Evolutionary conservation across 2,797 vertebrate species (phyloP), one percentile per base, ranked within the genome.

Genomic region (Tenualosa ilisha): DNA sequence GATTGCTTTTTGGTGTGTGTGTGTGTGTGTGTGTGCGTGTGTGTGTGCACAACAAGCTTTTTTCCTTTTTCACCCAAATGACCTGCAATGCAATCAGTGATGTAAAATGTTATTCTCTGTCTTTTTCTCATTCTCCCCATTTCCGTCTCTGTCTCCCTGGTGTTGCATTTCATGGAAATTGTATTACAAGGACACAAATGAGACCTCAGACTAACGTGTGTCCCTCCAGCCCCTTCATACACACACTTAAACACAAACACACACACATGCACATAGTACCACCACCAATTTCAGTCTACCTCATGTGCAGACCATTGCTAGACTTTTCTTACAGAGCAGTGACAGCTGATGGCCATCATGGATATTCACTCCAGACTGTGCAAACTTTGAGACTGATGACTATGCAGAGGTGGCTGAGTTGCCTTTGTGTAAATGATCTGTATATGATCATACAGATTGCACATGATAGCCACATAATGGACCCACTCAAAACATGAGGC

Each of bases 381-480:
- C 22, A 1, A 53, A 15, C 54, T 46, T n/a, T n/a, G 31, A 31
- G 31, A 31, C 31, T 31, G 31, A 31, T 31, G 31, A 1, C 31
- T 31, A 54, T 54, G 51, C 51, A 54, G 20, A 79, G 11, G n/a
- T 88, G 87, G 82, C 20, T 86, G 84, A 89, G 88, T 82, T 68
- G 0, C 12, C 24, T 31, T 31, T 3, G 15, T 13, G 2, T 53
- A 12, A 3, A 15, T 53, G 51, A 46, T 46, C 59, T 84, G 49
- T 81, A 37, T n/a, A 59, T 59, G 56, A 59, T 88, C 40, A 17
- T 12, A 20, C 6, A 40, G 68, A 37, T 75, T 75, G 13, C 3
- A 40, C 13, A 43, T 43, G 40, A 43, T 13, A 43, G 15, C 31
- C 68, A 91, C 93, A 93, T 95, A 94, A 95, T 95, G 94, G 93